phyloP scores from a whole-genome alignment of 2,113 vertebrate species.

The Choloepus hoffmanni region DNA sequence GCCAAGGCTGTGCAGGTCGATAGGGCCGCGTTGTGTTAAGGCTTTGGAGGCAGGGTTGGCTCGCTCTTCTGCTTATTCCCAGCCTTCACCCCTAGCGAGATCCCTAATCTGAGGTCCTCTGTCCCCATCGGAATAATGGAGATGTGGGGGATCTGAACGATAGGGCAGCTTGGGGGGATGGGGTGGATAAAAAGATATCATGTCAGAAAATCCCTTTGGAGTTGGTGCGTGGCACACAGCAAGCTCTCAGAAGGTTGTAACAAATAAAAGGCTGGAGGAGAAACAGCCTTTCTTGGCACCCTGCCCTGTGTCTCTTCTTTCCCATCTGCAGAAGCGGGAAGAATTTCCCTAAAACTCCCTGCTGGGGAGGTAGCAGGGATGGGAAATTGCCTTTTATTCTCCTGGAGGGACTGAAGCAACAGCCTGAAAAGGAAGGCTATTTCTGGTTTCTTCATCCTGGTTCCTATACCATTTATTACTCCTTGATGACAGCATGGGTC shows the following conservation, averaged over 20 bases:
- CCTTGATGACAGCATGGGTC: background rate
- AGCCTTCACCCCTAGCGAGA: background rate
- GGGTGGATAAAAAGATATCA: background rate
- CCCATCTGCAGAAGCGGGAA: background rate
- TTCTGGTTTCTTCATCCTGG: background rate
- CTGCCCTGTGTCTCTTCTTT: background rate
- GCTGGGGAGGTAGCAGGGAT: accelerated
- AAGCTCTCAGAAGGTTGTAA: background rate
- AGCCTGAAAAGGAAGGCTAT: background rate
- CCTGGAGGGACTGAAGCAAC: too few species aligned
- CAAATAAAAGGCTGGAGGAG: background rate
- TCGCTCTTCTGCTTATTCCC: background rate
- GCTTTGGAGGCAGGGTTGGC: background rate
- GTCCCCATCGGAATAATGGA: background rate
- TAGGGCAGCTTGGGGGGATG: background rate
- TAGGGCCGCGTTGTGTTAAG: accelerated
- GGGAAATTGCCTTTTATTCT: background rate
- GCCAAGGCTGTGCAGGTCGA: background rate
- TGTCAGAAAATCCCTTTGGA: background rate
- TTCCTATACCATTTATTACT: background rate
- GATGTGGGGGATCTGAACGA: too few species aligned
- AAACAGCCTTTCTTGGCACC: background rate
- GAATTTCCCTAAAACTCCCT: background rate
- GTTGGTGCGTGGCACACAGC: background rate
- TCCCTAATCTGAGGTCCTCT: background rate